These are phyloP conservation scores for Rhincodon typus DNA, from an alignment of 2,797 vertebrate genomes.

Conservation along the genomic window DNA sequence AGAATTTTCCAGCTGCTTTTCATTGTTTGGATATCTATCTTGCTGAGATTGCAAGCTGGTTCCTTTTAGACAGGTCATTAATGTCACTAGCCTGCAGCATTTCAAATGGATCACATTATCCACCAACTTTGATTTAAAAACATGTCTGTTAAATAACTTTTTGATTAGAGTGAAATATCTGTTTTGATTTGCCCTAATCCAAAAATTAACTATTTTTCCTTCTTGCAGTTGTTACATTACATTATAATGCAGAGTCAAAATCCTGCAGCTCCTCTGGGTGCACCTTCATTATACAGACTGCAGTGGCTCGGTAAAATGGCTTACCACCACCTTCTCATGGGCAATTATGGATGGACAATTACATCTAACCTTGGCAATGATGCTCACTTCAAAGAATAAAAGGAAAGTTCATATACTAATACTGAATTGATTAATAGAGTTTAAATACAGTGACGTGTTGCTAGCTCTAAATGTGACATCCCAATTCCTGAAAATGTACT, in stretches of 20 bases:
- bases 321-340: neutral
- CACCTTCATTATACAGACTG: neutral
- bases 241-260: neutral
- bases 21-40: constrained; percentile 26
- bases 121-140: neutral
- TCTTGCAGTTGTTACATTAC: neutral
- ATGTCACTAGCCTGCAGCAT: constrained; percentile 15
- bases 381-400: neutral
- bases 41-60: constrained; percentile 28
- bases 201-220: constrained; percentile 1
- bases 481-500: neutral
- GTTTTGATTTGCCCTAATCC: constrained; percentile 5
- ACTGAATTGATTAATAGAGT: neutral
- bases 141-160: neutral
- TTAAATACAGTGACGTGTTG: neutral
- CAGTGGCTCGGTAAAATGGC: neutral
- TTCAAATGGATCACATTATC: constrained; percentile 25
- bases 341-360: neutral
- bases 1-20: constrained; percentile 36
- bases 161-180: neutral
- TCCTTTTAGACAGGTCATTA: constrained; percentile 27
- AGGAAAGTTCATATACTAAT: neutral
- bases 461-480: neutral
- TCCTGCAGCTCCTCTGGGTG: neutral
- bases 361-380: neutral